phyloP scores from a whole-genome alignment of 2,888 invertebrate genomes.

The Athripsodes cinereus region DNA sequence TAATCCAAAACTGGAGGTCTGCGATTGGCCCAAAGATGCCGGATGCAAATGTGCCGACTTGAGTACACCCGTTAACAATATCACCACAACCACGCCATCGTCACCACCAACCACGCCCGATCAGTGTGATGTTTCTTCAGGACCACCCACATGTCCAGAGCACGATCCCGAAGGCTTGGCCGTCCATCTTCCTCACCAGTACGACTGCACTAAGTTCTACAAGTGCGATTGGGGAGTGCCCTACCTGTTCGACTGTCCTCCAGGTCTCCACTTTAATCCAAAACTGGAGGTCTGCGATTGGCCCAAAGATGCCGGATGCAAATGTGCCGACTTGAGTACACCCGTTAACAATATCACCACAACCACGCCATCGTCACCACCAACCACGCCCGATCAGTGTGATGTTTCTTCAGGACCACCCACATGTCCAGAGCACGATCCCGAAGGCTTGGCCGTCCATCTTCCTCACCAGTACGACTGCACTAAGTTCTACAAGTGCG shows the following conservation, averaged over 20 bases:
- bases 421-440: slow-evolving; percentile 24
- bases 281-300: slow-evolving; percentile 28
- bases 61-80: too few relatives aligned
- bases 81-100: too few relatives aligned
- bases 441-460: slow-evolving; percentile 14
- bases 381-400: not conserved
- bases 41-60: not conserved
- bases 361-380: too few relatives aligned
- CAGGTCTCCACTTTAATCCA: slow-evolving; percentile 28
- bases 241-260: slow-evolving; percentile 28
- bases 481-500: slow-evolving; percentile 24
- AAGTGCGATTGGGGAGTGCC: slow-evolving; percentile 26
- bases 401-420: not conserved
- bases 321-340: not conserved
- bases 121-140: not conserved
- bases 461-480: slow-evolving; percentile 23
- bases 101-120: not conserved
- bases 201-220: slow-evolving; percentile 27
- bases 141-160: slow-evolving; percentile 21
- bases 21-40: slow-evolving; percentile 4
- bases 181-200: slow-evolving; percentile 16
- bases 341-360: too few relatives aligned
- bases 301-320: slow-evolving; percentile 27
- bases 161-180: slow-evolving; percentile 19
- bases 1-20: not conserved